phyloP scores from a whole-genome alignment of 2,888 invertebrate species.

The Caenorhabditis sinica region DNA sequence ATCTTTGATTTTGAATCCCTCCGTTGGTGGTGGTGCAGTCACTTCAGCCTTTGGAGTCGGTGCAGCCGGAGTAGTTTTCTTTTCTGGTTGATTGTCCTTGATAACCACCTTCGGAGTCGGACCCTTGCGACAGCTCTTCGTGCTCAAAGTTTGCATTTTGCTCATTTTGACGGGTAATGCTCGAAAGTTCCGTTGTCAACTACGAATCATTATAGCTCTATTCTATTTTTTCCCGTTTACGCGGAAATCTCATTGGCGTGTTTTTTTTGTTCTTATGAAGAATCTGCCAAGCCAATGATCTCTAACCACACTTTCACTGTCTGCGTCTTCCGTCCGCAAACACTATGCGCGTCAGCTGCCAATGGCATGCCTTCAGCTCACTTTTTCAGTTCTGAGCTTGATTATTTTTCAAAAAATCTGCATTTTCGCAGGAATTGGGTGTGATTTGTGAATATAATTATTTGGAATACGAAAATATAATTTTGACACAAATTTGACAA shows the following conservation, averaged over 20 bases:
- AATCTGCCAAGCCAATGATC: neutral
- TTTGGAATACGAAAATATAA: too few relatives aligned
- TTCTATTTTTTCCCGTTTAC: slow-evolving; percentile 6
- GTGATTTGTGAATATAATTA: too few relatives aligned
- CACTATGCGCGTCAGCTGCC: slow-evolving; percentile 11
- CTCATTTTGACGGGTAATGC: slow-evolving; percentile 2
- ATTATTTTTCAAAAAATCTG: neutral
- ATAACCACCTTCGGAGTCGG: slow-evolving; percentile 43
- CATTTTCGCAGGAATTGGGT: neutral
- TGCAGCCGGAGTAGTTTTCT: slow-evolving; percentile 38
- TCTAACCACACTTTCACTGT: too few relatives aligned
- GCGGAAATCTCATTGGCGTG: neutral
- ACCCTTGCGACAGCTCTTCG: slow-evolving; percentile 29
- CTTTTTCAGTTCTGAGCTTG: neutral
- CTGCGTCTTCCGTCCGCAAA: slow-evolving; percentile 2
- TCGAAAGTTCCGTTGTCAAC: too few relatives aligned
- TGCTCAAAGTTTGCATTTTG: slow-evolving; percentile 35
- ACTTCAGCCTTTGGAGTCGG: slow-evolving; percentile 56
- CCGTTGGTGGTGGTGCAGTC: slow-evolving; percentile 62
- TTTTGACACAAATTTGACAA: too few relatives aligned
- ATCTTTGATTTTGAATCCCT: slow-evolving; percentile 56
- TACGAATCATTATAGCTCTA: too few relatives aligned
- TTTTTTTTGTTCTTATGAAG: neutral
- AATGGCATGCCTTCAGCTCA: neutral
- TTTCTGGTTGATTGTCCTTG: slow-evolving; percentile 47